Conservation (phyloP, 1,140 invertebrate species). For the Anthonomus grandis region DNA sequence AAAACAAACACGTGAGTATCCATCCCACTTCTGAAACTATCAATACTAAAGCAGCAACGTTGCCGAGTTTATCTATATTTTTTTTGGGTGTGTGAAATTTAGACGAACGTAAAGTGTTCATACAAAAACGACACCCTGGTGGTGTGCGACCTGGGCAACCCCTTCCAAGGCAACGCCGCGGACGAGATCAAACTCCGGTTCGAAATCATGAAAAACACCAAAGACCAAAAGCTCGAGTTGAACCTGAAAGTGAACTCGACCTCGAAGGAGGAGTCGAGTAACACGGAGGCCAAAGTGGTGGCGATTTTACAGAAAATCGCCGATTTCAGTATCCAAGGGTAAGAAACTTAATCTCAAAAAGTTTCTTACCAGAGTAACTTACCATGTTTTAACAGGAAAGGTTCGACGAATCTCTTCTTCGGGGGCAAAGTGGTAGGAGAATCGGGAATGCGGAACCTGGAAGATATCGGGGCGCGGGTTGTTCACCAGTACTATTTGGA, state of each 20-base stretch:
- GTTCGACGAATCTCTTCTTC: slow-evolving; percentile 70
- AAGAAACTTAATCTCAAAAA: too few relatives aligned
- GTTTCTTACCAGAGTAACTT: too few relatives aligned
- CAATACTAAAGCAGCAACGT: neutral
- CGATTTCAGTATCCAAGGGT: slow-evolving; percentile 79
- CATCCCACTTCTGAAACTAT: neutral
- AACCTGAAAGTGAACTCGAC: slow-evolving; percentile 83
- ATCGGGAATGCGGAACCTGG: slow-evolving; percentile 75
- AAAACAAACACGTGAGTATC: slow-evolving; percentile 17
- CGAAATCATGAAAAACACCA: slow-evolving; percentile 69
- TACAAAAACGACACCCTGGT: slow-evolving; percentile 72
- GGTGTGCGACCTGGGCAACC: slow-evolving; percentile 83
- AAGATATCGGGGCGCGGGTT: slow-evolving; percentile 81
- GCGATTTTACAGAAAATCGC: slow-evolving; percentile 77
- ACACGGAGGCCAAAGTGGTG: slow-evolving; percentile 55
- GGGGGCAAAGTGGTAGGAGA: slow-evolving; percentile 80
- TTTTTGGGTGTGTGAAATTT: too few relatives aligned
- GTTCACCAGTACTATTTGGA: slow-evolving; percentile 79
- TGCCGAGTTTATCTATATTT: neutral
- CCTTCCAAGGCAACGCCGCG: slow-evolving; percentile 66
- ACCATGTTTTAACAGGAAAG: slow-evolving; percentile 35
- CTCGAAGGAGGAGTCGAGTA: slow-evolving; percentile 62
- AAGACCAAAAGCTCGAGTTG: slow-evolving; percentile 68
- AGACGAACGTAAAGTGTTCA: slow-evolving; percentile 55
- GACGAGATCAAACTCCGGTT: slow-evolving; percentile 70